Base-by-base conservation (phyloP, 2,113 vertebrate genomes). In the Megaptera novaeangliae region DNA sequence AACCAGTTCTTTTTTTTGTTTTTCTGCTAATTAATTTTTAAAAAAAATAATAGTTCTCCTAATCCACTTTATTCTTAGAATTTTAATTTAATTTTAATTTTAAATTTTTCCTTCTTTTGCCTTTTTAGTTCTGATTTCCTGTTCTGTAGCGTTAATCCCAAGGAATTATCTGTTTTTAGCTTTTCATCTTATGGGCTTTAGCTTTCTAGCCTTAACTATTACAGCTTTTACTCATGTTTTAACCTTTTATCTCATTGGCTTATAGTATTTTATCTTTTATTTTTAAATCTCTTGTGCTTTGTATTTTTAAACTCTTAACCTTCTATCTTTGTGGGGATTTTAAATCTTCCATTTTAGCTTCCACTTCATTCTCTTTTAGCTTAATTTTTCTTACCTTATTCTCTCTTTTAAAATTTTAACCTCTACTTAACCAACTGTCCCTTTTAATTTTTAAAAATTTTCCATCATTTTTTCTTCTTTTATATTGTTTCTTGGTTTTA, bases 241-340 rank as follows among this genome's bases (percentile, higher is more conserved):
- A 97, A 94, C 91, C 95, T 98, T 97, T 96, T 93, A 94, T 91
- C 66, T 91, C 66, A 95, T 91, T 96, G 95, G 89, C 61, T 97
- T 97, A 91, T 46, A 69, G 74, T 64, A 95, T 72, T 93, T 85
- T 86, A 88, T 91, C 88, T 68, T 97, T 97, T 91, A 97, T 97
- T 97, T 98, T 96, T 75, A 95, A 97, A 96, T 93, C 77, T 97
- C 84, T 61, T 88, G 64, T 71, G 64, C 93, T 94, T 95, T 94
- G 11, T 84, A 84, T 97, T 97, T 97, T 97, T 96, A 94, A 97
- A 96, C 84, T 92, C 85, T 85, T 88, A 86, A 94, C 71, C 59
- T 97, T 95, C 95, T 96, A 88, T 84, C 87, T 95, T 94, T 49
- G 77, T 29, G 14, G 49, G 44, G 11, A 72, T 89, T 78, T 96